Base-by-base conservation (phyloP, 2,113 vertebrate species). In the Tympanuchus pallidicinctus region DNA sequence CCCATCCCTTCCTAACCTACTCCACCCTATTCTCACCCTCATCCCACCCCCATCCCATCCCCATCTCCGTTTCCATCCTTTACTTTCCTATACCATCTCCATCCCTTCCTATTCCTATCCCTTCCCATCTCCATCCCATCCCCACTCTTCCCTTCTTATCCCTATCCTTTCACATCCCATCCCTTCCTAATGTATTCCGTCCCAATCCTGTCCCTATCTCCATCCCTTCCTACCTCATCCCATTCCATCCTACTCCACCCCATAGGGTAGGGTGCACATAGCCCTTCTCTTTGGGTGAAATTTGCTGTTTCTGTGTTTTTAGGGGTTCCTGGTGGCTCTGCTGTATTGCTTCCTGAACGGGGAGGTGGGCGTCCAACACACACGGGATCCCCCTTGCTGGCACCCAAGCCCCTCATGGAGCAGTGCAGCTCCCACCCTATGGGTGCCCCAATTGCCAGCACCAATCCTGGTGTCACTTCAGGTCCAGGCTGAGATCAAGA, bases 401-500 rank as follows among this genome's bases (percentile, higher is more conserved):
- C 20, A n/a, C 30, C 34, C 50, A 43, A n/a, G 36, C 3, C 42
- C 65, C 14, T 30, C 27, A 7, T 12, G 0, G 4, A 71, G 63
- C 19, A 3, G 30, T 72, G 85, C 60, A 88, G 60, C 42, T 64
- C 42, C 86, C 42, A 50, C 66, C 47, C 50, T 81, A 27, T 0
- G 1, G 48, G 61, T 22, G 40, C 6, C 42, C 40, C 17, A 45
- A 21, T 59, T 77, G 70, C 74, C 78, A 95, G 47, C 77, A 7
- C 30, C 0, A 0, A 9, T 63, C 83, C 0, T 76, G 77, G 24
- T 50, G 10, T 59, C 2, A 8, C 22, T 91, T 70, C 89, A 98
- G 97, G 98, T 98, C 28, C 97, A 97, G 86, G 96, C 94, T 48
- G 97, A 98, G 95, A 82, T 98, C 89, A 93, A 89, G 92, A 96